Conservation (phyloP, 2,113 vertebrate genomes). For the Dasypus novemcinctus region DNA sequence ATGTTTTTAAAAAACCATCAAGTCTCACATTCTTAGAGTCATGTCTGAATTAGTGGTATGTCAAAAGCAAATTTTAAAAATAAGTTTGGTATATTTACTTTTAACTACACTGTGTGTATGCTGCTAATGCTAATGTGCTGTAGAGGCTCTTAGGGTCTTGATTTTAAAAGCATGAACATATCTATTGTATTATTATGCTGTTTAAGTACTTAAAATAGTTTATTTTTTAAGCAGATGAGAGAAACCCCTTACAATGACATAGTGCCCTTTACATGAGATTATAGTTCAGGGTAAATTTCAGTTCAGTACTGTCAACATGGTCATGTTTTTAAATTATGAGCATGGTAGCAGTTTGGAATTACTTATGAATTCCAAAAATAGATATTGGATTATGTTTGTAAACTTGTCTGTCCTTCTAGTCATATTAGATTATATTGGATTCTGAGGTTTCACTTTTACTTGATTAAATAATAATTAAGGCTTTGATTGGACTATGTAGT, state of each 20-base stretch:
- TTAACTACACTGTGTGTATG: not conserved
- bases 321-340: conserved; percentile 24
- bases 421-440: no score
- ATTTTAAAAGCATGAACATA: conserved; percentile 19
- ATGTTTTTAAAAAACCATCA: not conserved
- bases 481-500: no score
- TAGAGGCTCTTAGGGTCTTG: not conserved
- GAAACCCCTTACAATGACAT: not conserved
- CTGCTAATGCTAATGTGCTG: not conserved
- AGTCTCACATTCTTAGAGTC: not conserved
- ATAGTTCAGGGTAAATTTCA: not conserved
- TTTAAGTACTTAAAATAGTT: not conserved
- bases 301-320: not conserved
- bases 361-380: no score
- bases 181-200: not conserved
- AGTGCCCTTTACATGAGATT: not conserved
- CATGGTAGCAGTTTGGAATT: no score
- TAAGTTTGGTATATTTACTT: not conserved
- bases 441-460: no score
- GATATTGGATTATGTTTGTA: no score
- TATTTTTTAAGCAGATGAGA: not conserved
- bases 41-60: conserved; percentile 29
- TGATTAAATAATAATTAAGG: no score
- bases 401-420: no score
- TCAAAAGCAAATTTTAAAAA: conserved; percentile 28